phyloP scores from a whole-genome alignment of 2,113 vertebrate species.

The Sitta europaea region DNA sequence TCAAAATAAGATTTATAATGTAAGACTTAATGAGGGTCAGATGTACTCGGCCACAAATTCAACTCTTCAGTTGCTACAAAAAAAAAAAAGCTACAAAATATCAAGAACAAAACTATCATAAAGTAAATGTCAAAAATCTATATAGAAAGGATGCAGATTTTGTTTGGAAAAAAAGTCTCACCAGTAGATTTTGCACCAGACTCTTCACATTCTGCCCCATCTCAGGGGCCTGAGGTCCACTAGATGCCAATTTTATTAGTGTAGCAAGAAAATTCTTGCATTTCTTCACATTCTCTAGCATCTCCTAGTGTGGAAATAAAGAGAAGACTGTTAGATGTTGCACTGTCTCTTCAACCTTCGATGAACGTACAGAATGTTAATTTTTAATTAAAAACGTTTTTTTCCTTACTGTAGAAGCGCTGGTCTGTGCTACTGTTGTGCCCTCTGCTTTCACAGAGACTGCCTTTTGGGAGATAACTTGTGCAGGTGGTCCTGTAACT shows the following conservation, averaged over 20 bases:
- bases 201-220: conserved; percentile 89
- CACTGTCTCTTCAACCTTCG: conserved; percentile 12
- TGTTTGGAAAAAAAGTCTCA: conserved; percentile 52
- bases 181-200: conserved; percentile 87
- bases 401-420: conserved; percentile 69
- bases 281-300: conserved; percentile 94
- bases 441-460: conserved; percentile 60
- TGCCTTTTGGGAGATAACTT: conserved; percentile 45
- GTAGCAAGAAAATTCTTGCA: conserved; percentile 97
- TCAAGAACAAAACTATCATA: neutral
- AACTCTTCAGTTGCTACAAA: neutral
- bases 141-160: neutral
- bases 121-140: neutral
- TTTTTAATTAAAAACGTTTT: conserved; percentile 15
- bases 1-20: neutral
- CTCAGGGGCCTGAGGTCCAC: conserved; percentile 82
- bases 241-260: conserved; percentile 90
- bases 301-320: conserved; percentile 72
- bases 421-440: conserved; percentile 47
- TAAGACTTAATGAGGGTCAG: neutral
- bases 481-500: conserved; percentile 52
- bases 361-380: conserved; percentile 39
- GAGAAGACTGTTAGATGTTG: neutral
- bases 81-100: neutral
- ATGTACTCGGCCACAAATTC: neutral